phyloP scores from a whole-genome alignment of 2,797 vertebrate species.

The Danio choprae region DNA sequence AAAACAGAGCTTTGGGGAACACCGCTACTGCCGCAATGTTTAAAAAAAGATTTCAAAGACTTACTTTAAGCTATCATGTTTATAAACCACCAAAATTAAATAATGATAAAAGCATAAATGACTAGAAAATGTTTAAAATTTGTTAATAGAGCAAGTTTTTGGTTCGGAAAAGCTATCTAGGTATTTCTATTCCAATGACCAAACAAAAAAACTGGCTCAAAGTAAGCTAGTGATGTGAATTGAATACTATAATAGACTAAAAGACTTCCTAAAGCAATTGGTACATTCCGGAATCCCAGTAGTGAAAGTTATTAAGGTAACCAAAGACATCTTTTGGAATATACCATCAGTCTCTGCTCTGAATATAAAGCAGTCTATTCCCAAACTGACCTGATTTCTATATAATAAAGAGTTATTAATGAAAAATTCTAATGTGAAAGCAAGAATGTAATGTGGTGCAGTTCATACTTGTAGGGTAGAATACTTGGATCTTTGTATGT shows the following conservation, averaged over 20 bases:
- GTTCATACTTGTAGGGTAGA: slow-evolving; percentile 89
- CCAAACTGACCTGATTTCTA: slow-evolving; percentile 28
- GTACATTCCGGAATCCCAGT: slow-evolving; percentile 44
- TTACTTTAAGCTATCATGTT: not conserved
- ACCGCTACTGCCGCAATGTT: not conserved
- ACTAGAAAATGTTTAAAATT: not conserved
- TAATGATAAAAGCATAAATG: not conserved
- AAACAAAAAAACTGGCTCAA: slow-evolving; percentile 26
- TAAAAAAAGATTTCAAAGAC: not conserved
- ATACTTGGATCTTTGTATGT: slow-evolving; percentile 91
- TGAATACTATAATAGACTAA: slow-evolving; percentile 47
- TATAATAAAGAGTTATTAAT: slow-evolving; percentile 28
- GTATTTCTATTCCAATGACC: not conserved
- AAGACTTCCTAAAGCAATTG: slow-evolving; percentile 27
- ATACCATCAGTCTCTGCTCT: slow-evolving; percentile 51
- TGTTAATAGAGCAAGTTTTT: not conserved
- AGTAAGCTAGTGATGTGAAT: slow-evolving; percentile 38
- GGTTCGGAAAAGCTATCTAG: not conserved
- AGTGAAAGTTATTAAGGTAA: slow-evolving; percentile 26
- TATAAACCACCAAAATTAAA: not conserved
- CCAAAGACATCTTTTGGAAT: slow-evolving; percentile 34
- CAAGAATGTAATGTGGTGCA: not conserved
- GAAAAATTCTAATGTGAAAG: not conserved
- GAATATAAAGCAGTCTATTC: slow-evolving; percentile 50
- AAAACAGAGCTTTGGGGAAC: slow-evolving; percentile 6